These are phyloP conservation scores for Acrossocheilus fasciatus DNA, from an alignment of 2,797 vertebrate species.

Conservation along the genomic window DNA sequence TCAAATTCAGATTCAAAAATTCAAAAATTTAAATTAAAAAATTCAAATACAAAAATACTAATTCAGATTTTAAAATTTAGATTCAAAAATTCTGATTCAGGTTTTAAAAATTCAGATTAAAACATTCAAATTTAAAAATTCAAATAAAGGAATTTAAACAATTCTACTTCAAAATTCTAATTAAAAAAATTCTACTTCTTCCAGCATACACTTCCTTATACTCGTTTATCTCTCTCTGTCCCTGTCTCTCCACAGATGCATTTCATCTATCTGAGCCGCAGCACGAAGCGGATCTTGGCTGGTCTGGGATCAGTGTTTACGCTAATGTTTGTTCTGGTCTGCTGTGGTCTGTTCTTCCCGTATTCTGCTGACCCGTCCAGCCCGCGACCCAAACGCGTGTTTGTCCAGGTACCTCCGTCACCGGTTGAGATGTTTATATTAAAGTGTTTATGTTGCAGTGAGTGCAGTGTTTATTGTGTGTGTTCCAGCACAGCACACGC, in stretches of 20 bases:
- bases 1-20: not conserved
- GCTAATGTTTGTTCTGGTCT: conserved; percentile 85
- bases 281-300: conserved; percentile 85
- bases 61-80: not conserved
- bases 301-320: conserved; percentile 81
- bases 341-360: conserved; percentile 90
- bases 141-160: not conserved
- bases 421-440: not conserved
- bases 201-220: conserved; percentile 19
- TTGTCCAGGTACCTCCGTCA: conserved; percentile 85
- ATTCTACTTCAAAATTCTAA: not conserved
- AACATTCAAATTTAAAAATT: not conserved
- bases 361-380: conserved; percentile 83
- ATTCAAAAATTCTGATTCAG: not conserved
- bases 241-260: conserved; percentile 83
- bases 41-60: not conserved
- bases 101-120: not conserved
- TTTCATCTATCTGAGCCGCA: conserved; percentile 90
- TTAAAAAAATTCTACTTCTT: no score
- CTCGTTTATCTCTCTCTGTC: conserved; percentile 53
- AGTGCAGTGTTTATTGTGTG: not conserved
- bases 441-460: no score
- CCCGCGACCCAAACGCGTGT: conserved; percentile 92
- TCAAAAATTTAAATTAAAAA: not conserved
- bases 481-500: conserved; percentile 85